Percentiles rank a stretch among this genome's conserved stretches.
Evolutionary conservation across 2,888 invertebrate genomes (phyloP).

Genomic region (Graphium colonna): DNA sequence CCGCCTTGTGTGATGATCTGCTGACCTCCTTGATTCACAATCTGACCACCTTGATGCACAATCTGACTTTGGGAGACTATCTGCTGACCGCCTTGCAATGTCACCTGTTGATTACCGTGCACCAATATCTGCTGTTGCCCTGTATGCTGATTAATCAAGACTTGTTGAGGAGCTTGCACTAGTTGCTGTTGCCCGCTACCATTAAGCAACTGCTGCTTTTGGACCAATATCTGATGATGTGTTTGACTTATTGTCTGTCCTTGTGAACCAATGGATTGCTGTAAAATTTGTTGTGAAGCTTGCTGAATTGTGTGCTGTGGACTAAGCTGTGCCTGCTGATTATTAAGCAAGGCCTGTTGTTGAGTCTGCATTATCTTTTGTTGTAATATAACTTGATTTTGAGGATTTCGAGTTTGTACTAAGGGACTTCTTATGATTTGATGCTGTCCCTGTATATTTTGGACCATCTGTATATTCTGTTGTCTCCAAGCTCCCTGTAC

Average conservation of each 20-base stretch:
- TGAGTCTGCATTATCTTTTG: conserved; percentile 80
- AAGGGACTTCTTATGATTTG: conserved; percentile 72
- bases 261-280: conserved; percentile 79
- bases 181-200: conserved; percentile 75
- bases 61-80: conserved; percentile 71
- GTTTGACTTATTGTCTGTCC: conserved; percentile 73
- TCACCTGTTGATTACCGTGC: conserved; percentile 74
- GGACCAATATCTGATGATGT: conserved; percentile 71
- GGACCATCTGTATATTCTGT: conserved; percentile 75
- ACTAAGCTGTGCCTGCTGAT: conserved; percentile 69
- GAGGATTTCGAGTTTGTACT: conserved; percentile 68
- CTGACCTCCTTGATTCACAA: conserved; percentile 68
- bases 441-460: conserved; percentile 75
- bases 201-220: conserved; percentile 81
- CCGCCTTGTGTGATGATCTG: conserved; percentile 66
- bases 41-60: conserved; percentile 70
- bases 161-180: conserved; percentile 75
- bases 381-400: conserved; percentile 76
- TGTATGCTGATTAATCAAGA: conserved; percentile 70
- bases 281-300: conserved; percentile 79
- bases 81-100: conserved; percentile 69
- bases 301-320: conserved; percentile 79
- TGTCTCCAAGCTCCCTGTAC: conserved; percentile 71
- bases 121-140: conserved; percentile 74
- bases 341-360: conserved; percentile 68